Conservation (phyloP, 2,888 invertebrate species). For the Ornithoptera alexandrae region DNA sequence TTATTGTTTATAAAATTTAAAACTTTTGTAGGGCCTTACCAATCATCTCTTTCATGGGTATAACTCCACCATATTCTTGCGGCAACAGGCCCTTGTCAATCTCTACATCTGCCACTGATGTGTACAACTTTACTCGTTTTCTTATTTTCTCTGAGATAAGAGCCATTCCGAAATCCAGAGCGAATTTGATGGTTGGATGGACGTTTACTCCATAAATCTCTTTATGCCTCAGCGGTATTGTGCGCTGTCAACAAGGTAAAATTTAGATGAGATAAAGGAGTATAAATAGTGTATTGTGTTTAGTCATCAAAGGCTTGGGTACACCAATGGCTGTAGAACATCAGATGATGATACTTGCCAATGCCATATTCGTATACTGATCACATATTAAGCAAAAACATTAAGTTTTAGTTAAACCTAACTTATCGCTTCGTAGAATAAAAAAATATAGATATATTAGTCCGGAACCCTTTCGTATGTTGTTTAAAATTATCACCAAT, state of each 20-base stretch:
- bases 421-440: no score
- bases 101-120: constrained; percentile 80
- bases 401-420: no score
- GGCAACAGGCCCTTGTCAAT: constrained; percentile 84
- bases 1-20: no score
- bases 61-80: constrained; percentile 90
- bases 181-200: constrained; percentile 87
- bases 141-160: constrained; percentile 88
- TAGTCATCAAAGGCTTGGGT: no score
- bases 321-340: no score
- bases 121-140: constrained; percentile 84
- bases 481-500: no score
- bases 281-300: no score
- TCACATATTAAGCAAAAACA: no score
- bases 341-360: no score
- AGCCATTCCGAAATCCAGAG: constrained; percentile 87
- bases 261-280: background rate
- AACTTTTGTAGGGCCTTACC: constrained; percentile 69
- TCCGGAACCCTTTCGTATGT: no score
- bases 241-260: constrained; percentile 74
- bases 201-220: constrained; percentile 88
- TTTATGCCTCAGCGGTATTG: constrained; percentile 89
- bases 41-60: constrained; percentile 91
- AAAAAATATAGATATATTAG: no score
- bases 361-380: no score